Evolutionary conservation across 2,888 invertebrate genomes (phyloP).

Genomic region (Stenichneumon culpator): DNA sequence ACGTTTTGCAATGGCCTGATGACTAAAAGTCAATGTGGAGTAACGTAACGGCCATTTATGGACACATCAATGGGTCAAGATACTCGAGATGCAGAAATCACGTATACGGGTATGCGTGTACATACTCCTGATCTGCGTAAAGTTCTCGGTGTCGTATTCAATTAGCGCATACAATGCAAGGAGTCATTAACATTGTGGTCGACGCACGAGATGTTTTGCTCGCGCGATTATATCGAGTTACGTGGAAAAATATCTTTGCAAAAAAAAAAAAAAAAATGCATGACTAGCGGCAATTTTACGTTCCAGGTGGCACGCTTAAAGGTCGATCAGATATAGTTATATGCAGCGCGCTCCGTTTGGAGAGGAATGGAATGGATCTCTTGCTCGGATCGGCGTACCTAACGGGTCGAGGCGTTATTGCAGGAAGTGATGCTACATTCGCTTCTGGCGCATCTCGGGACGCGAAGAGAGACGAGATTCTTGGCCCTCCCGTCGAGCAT

Average conservation of each 20-base stretch:
- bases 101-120: neutral
- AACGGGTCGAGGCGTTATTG: neutral
- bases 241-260: neutral
- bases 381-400: neutral
- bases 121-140: neutral
- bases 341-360: neutral
- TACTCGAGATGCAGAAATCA: conserved; percentile 24
- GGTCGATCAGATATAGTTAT: neutral
- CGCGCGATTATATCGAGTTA: neutral
- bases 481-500: conserved; percentile 28
- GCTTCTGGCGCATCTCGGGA: neutral
- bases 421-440: conserved; percentile 5
- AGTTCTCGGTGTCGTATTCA: neutral
- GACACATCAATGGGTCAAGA: conserved; percentile 38
- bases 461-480: conserved; percentile 17
- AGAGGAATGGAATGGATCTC: conserved; percentile 1
- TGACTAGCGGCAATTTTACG: neutral
- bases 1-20: conserved; percentile 59
- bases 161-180: neutral
- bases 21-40: conserved; percentile 54
- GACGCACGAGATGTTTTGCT: neutral
- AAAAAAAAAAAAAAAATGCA: neutral
- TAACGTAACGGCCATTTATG: conserved; percentile 59
- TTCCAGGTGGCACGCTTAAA: neutral
- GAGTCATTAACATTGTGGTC: neutral